phyloP scores from a whole-genome alignment of 2,888 invertebrate species.

The Gymnosoma rotundatum region DNA sequence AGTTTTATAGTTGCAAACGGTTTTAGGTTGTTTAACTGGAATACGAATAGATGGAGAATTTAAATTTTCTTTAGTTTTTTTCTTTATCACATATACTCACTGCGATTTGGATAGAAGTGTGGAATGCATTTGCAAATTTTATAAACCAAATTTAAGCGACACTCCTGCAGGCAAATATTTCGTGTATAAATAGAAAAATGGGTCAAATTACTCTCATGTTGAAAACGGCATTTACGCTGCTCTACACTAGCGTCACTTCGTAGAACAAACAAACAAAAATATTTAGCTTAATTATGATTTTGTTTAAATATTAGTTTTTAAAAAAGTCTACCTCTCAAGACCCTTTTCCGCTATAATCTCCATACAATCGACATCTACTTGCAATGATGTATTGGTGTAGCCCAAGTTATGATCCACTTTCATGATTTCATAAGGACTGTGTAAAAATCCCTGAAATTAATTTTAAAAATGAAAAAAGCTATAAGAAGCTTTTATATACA shows the following conservation, averaged over 20 bases:
- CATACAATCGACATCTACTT: conserved; percentile 74
- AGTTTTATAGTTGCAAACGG: conserved; percentile 77
- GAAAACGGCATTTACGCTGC: conserved; percentile 80
- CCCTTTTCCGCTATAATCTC: conserved; percentile 78
- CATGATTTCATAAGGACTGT: conserved; percentile 80
- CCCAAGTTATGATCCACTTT: conserved; percentile 76
- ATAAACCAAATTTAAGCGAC: conserved; percentile 79
- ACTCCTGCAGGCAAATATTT: conserved; percentile 80
- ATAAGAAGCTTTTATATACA: not conserved
- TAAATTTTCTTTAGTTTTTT: not conserved
- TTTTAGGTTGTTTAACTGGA: conserved; percentile 76
- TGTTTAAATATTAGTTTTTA: not conserved
- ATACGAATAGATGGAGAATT: not conserved
- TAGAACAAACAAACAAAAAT: not conserved
- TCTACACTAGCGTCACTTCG: conserved; percentile 75
- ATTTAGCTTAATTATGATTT: not conserved
- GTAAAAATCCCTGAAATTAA: conserved; percentile 76
- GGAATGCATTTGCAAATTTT: conserved; percentile 81
- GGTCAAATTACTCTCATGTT: conserved; percentile 80
- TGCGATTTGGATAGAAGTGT: conserved; percentile 81
- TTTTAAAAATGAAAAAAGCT: not conserved
- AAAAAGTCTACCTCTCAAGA: conserved; percentile 74
- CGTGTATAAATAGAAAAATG: conserved; percentile 80
- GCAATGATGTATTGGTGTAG: conserved; percentile 74
- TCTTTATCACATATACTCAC: conserved; percentile 71